Evolutionary conservation across 2,113 vertebrate genomes (phyloP).

Genomic region (Oreocharis arfaki): DNA sequence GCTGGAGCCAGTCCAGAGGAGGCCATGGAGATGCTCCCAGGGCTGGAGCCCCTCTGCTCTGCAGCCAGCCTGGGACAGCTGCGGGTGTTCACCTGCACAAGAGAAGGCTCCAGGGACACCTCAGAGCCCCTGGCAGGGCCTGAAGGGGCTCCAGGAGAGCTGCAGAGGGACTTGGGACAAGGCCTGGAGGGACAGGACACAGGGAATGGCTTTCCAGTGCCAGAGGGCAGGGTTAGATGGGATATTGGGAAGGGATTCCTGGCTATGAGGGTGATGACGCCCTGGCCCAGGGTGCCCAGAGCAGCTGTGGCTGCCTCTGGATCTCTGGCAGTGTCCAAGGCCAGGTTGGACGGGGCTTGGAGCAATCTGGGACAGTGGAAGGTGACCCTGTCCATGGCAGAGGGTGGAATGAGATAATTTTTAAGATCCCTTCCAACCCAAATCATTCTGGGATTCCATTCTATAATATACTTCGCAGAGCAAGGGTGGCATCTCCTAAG

Average conservation of each 20-base stretch:
- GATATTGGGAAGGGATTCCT: background rate
- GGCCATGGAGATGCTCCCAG: background rate
- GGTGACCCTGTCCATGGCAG: background rate
- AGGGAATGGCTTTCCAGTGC: background rate
- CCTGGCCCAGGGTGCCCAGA: background rate
- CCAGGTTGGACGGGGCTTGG: rapidly evolving
- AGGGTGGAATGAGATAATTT: background rate
- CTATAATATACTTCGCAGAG: rapidly evolving
- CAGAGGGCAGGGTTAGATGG: background rate
- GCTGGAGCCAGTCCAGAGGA: background rate
- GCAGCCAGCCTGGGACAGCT: background rate
- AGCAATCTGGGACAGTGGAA: rapidly evolving
- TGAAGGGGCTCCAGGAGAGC: background rate
- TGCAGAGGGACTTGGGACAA: background rate
- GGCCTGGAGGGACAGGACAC: background rate
- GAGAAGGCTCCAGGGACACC: background rate
- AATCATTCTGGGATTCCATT: background rate
- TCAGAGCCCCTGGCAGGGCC: background rate
- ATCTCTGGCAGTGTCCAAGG: background rate
- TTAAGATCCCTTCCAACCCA: background rate
- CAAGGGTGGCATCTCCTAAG: background rate
- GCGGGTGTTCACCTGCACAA: background rate
- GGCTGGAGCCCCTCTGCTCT: background rate
- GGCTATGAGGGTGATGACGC: background rate
- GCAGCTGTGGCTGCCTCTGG: background rate